phyloP scores from a whole-genome alignment of 2,797 vertebrate genomes.

The Amniataba percoides region DNA sequence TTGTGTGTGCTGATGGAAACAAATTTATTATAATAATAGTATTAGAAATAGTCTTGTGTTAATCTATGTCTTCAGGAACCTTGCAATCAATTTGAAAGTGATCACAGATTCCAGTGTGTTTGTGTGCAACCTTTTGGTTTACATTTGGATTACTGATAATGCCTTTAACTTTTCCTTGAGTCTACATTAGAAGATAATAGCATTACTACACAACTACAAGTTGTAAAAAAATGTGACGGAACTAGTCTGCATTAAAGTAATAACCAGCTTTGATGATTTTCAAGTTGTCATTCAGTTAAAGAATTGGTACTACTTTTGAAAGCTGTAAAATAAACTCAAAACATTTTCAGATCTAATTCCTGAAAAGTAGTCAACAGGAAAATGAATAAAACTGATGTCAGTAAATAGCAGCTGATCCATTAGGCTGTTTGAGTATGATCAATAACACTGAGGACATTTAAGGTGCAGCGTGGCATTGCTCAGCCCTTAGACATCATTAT shows the following conservation, averaged over 20 bases:
- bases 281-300: background rate
- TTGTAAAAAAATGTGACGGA: too few relatives aligned
- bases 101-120: background rate
- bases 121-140: background rate
- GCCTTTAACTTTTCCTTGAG: background rate
- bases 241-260: too few relatives aligned
- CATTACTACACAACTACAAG: too few relatives aligned
- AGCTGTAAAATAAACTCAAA: too few relatives aligned
- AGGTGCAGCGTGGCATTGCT: conserved; percentile 59
- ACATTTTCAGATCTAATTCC: background rate
- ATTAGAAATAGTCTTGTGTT: background rate
- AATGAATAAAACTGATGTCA: conserved; percentile 11
- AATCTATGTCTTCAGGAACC: background rate
- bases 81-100: background rate
- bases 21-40: background rate
- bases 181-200: background rate
- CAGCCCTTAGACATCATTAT: conserved; percentile 72
- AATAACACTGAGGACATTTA: conserved; percentile 57
- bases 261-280: background rate
- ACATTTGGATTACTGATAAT: background rate
- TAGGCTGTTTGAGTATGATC: conserved; percentile 56
- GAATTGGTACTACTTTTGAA: background rate
- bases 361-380: conserved; percentile 1
- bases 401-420: conserved; percentile 38
- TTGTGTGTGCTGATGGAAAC: background rate